phyloP scores from a whole-genome alignment of 2,797 vertebrate genomes.

The Oceanodroma leucorhoa region DNA sequence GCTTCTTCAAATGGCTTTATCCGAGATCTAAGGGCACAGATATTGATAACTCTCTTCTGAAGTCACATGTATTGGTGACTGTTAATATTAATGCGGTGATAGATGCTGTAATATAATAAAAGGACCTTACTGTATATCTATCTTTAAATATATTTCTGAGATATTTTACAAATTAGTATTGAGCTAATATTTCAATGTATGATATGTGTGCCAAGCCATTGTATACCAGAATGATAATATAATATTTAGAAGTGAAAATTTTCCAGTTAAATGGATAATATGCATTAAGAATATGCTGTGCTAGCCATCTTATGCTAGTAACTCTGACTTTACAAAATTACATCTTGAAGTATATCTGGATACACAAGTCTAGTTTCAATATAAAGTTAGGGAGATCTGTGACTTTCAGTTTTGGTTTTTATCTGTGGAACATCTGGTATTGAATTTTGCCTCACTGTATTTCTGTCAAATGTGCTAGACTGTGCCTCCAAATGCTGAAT shows the following conservation, averaged over 20 bases:
- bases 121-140: not conserved
- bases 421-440: not conserved
- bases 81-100: not conserved
- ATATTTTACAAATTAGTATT: not conserved
- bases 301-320: not conserved
- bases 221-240: not conserved
- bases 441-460: not conserved
- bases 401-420: not conserved
- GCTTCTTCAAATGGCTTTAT: not conserved
- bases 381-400: not conserved
- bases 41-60: not conserved
- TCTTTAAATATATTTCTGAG: not conserved
- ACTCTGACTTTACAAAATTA: not conserved
- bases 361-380: not conserved
- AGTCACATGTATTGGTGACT: not conserved
- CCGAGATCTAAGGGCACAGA: not conserved
- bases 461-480: not conserved
- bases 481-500: not conserved
- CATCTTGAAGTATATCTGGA: not conserved
- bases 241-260: not conserved
- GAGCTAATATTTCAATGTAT: not conserved
- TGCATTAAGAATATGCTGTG: not conserved
- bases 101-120: not conserved
- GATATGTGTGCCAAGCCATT: not conserved
- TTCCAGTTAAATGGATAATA: not conserved